Evolutionary conservation across 2,113 vertebrate species (phyloP).

Genomic region (Ameiurus melas): DNA sequence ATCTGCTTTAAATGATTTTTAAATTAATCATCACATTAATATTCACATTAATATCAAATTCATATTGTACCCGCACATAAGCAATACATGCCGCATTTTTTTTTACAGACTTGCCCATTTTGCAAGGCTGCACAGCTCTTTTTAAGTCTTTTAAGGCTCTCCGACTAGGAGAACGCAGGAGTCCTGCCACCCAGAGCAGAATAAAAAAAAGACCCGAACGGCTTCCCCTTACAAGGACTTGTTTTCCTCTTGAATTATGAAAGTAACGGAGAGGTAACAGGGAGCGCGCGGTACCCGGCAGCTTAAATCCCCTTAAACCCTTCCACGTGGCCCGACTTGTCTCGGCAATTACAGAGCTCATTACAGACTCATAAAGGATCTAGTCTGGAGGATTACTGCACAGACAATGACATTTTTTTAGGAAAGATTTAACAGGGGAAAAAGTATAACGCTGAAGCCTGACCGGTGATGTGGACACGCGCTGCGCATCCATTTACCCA

Average conservation of each 20-base stretch:
- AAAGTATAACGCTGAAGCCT: conserved; percentile 85
- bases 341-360: conserved; percentile 97
- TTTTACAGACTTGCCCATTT: not conserved
- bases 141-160: conserved; percentile 51
- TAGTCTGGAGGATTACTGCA: conserved; percentile 98
- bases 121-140: not conserved
- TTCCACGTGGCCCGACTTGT: conserved; percentile 99
- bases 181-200: conserved; percentile 81
- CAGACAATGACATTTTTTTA: conserved; percentile 96
- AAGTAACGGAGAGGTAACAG: conserved; percentile 98
- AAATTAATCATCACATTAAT: not conserved
- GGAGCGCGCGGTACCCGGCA: conserved; percentile 93
- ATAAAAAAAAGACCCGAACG: conserved; percentile 86
- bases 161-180: conserved; percentile 77
- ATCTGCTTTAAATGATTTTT: not conserved
- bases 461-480: conserved; percentile 77
- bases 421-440: conserved; percentile 82
- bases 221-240: conserved; percentile 93
- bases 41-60: too few species aligned
- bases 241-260: conserved; percentile 99
- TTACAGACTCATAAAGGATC: conserved; percentile 99
- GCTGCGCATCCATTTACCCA: conserved; percentile 82
- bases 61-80: not conserved
- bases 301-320: conserved; percentile 99
- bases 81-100: not conserved